phyloP scores from a whole-genome alignment of 2,888 invertebrate species.

The Apamea epomidion region DNA sequence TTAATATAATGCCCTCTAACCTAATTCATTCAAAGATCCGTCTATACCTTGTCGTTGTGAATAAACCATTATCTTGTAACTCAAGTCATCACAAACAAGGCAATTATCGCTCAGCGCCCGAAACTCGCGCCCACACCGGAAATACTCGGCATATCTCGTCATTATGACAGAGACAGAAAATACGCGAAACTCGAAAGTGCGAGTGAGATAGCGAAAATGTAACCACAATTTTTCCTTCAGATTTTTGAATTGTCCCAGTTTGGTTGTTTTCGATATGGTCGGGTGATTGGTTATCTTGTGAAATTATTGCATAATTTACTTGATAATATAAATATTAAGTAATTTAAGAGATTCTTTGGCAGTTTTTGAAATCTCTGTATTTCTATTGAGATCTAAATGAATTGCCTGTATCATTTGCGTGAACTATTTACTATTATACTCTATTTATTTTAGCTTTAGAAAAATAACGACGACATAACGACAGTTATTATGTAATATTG shows the following conservation, averaged over 20 bases:
- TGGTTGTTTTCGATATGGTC: slow-evolving; percentile 57
- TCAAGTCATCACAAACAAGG: slow-evolving; percentile 54
- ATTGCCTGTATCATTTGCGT: neutral
- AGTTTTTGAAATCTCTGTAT: neutral
- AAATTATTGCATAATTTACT: slow-evolving; percentile 48
- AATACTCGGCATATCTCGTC: slow-evolving; percentile 72
- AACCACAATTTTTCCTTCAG: slow-evolving; percentile 50
- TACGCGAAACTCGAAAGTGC: slow-evolving; percentile 37
- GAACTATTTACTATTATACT: neutral
- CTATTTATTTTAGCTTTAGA: no score
- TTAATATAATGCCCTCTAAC: slow-evolving; percentile 8
- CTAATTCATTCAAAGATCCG: slow-evolving; percentile 23
- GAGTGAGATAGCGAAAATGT: slow-evolving; percentile 55
- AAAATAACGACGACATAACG: no score
- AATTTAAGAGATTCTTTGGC: slow-evolving; percentile 34
- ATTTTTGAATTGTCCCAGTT: slow-evolving; percentile 51
- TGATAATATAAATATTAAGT: slow-evolving; percentile 24
- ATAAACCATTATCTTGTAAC: slow-evolving; percentile 49
- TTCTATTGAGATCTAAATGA: neutral
- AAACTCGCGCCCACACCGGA: slow-evolving; percentile 75
- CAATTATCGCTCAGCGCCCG: slow-evolving; percentile 67
- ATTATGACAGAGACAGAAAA: slow-evolving; percentile 64
- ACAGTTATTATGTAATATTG: no score
- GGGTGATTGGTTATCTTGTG: slow-evolving; percentile 59
- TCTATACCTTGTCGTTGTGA: slow-evolving; percentile 19